Percentiles rank a stretch among this genome's conserved stretches.
Evolutionary conservation across 2,888 invertebrate genomes (phyloP).

Genomic region (Neoitamus cyanurus): DNA sequence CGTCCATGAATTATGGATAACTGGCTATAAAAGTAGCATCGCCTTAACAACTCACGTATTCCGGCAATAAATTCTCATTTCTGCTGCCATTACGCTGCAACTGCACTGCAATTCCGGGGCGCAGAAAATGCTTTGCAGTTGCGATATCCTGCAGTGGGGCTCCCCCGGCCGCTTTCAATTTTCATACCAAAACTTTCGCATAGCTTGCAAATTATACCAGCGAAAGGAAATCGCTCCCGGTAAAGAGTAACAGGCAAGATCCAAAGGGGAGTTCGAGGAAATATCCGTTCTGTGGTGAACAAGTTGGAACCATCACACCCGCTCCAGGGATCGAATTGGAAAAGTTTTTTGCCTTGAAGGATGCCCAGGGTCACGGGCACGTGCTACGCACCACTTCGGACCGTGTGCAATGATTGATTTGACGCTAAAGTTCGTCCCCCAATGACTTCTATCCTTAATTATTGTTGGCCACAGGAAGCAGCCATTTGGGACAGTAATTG

Average conservation of each 20-base stretch:
- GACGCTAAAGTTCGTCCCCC: not conserved
- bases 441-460: not conserved
- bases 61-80: not conserved
- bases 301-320: not conserved
- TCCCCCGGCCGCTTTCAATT: not conserved
- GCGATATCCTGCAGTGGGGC: not conserved
- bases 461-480: not conserved
- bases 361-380: not conserved
- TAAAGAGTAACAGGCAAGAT: not conserved
- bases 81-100: not conserved
- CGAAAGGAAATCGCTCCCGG: not conserved
- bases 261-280: not conserved
- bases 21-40: not conserved
- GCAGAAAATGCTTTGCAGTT: not conserved
- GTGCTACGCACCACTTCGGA: not conserved
- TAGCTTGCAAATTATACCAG: not conserved
- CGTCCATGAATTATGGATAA: not conserved
- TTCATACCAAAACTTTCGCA: not conserved
- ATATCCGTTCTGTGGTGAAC: not conserved
- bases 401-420: not conserved
- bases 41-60: not conserved
- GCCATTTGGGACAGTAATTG: not conserved
- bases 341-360: not conserved
- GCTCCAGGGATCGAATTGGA: not conserved
- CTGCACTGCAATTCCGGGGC: too few species aligned